phyloP scores from a whole-genome alignment of 2,888 invertebrate species.

The Yponomeuta plumbellus region DNA sequence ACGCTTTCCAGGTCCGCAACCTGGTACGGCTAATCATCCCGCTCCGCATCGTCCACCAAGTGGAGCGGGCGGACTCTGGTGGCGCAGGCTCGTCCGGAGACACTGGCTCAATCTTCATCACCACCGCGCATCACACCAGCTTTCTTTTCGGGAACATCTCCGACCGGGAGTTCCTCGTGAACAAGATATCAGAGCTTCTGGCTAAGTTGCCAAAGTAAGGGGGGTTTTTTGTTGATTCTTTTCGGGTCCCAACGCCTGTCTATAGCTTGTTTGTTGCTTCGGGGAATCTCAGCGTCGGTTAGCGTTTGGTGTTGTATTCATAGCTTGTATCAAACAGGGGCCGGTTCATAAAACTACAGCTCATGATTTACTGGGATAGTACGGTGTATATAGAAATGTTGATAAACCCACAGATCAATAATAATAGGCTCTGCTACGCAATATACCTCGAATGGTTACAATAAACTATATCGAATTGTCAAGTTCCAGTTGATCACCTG shows the following conservation, averaged over 20 bases:
- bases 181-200: slow-evolving; percentile 92
- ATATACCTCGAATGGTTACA: too few relatives aligned
- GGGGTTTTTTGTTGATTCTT: neutral
- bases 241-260: neutral
- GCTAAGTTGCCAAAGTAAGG: slow-evolving; percentile 79
- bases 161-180: slow-evolving; percentile 91
- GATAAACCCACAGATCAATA: too few relatives aligned
- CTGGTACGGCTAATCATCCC: slow-evolving; percentile 94
- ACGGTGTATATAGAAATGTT: too few relatives aligned
- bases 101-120: slow-evolving; percentile 84
- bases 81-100: slow-evolving; percentile 78
- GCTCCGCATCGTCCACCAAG: slow-evolving; percentile 85
- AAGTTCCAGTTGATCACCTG: too few relatives aligned
- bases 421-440: too few relatives aligned
- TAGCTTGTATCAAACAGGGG: too few relatives aligned
- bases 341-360: too few relatives aligned
- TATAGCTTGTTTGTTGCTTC: neutral
- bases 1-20: slow-evolving; percentile 79
- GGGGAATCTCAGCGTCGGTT: neutral
- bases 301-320: too few relatives aligned
- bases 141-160: slow-evolving; percentile 93
- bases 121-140: slow-evolving; percentile 86
- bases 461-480: too few relatives aligned
- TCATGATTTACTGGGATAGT: too few relatives aligned
- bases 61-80: slow-evolving; percentile 86